Evolutionary conservation across 2,888 invertebrate genomes (phyloP), one percentile per base, ranked within the genome.

Genomic region (Pycnomerus fuliginosus): DNA sequence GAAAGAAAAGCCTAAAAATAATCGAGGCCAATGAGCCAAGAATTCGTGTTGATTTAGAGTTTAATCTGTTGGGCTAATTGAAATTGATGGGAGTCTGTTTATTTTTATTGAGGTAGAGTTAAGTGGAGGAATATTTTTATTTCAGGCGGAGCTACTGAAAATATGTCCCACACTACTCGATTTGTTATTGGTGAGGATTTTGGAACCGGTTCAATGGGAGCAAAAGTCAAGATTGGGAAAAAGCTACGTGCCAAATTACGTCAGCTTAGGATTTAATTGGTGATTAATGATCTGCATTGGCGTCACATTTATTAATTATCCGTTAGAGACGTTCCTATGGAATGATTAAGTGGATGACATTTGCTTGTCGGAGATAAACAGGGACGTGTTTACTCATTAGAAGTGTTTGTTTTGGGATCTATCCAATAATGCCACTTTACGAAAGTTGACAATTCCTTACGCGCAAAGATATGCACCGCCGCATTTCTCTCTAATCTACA

Each of bases 251-350:
- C 53, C 50, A 57, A 64, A 65, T 64, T 60, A 60, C 65, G 63
- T 65, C 64, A 64, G 65, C 64, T 65, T 58, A 50, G 54, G 55
- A 55, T 61, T 61, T 67, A 65, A 68, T 67, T 67, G 67, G 64
- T 67, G 65, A 68, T 68, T 68, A 65, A 68, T 65, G 67, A 61
- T 58, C 46, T 37, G 53, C 53, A 52, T 10, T 52, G 57, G 63
- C 60, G 65, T 62, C 65, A 58, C 62, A 62, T 66, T 67, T 68
- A 67, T 67, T 68, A 68, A 68, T 67, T 67, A 67, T 58, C 57
- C 58, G 58, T 62, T 57, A 55, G 65, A 60, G 59, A 60, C 62
- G 60, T 63, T 60, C 10, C 63, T 60, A 63, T 62, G 55, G 56
- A 56, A 65, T 65, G 65, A 67, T 67, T 65, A 65, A 65, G 61